Evolutionary conservation across 37 sponge, comb jelly and placozoan genomes (phyloP), one percentile per base, ranked within the genome.

Genomic region (Halisarca cf. caerulea): DNA sequence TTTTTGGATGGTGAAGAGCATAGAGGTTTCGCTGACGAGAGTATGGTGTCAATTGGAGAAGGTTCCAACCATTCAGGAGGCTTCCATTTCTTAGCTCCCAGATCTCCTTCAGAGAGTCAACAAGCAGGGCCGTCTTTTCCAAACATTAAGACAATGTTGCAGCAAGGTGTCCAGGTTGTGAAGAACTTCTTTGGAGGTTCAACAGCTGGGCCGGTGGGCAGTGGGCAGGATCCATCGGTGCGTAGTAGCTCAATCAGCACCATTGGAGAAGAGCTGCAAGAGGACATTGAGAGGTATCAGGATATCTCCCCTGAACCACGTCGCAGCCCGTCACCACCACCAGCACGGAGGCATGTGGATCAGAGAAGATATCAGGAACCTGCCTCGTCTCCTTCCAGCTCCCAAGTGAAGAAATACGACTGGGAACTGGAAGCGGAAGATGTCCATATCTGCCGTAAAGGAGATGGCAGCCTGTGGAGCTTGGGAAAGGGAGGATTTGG

Each of bases 401-500:
- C 57, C 5, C 25, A 21, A 17, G 44, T 7, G 24, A 35, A 79
- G 14, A 80, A 45, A 0, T 88, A 92, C 43, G 94, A 93, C 59
- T 96, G 97, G 97, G 97, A 96, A 74, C 58, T 96, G 47, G 66
- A 78, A 0, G 86, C 94, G 14, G 74, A 44, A 9, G 92, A 91
- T 79, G 92, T 96, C 9, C 75, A 80, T 4, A 87, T 96, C 30
- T 93, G 97, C 43, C 89, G 64, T 80, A 85, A 58, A 14, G 33
- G 66, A 5, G 88, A 96, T 86, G 97, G 95, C 0, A 47, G 80
- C 1, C 55, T 80, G 33, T 96, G 94, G 97, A 82, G 66, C 18
- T 53, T 96, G 17, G 97, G 97, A n/a, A 88, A 87, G 36, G 97
- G 97, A 0, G 97, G 97, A 0, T 96, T 91, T 77, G 92, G 97